Base-by-base conservation (phyloP, 2,888 invertebrate genomes). In the Graphium colonna region DNA sequence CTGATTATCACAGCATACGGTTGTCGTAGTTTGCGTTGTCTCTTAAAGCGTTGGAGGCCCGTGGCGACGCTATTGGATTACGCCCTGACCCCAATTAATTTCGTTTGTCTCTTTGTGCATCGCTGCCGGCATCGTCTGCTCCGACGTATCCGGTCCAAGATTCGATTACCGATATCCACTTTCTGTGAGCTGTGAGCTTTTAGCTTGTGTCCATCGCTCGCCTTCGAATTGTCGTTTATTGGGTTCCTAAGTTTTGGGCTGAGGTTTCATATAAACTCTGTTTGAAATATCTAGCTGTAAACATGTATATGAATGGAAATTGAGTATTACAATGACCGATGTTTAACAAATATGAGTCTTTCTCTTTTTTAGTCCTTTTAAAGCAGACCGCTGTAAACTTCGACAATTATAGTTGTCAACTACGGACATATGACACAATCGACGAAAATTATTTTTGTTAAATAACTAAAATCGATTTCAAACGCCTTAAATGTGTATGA, bases 81-180 rank as follows among this genome's bases (percentile, higher is more conserved):
- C 70, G 74, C 73, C 76, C 79, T 82, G 80, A 74, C 76, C 79
- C 67, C 77, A 81, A 87, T 86, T 87, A 88, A 86, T 83, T 82
- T 87, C 79, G 83, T 87, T 84, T 84, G 83, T 82, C 74, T 82
- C 83, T 85, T 81, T 80, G 85, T 79, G 68, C 72, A 61, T 63
- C 65, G 60, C 62, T 59, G 61, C 63, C 65, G 53, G 59, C 60
- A 59, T 49, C 60, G 56, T 75, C 80, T 79, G 79, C 77, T 75
- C 78, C 74, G 70, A 65, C 74, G 65, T 75, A 72, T 71, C 82
- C 81, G 69, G 75, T 67, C 68, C 64, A 63, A 67, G 78, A 87
- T 79, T 83, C 73, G 78, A 87, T 87, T 86, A 88, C 76, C 63
- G 68, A 78, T 75, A 74, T 74, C 72, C 71, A 73, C 71, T 68